phyloP scores from a whole-genome alignment of 1,140 invertebrate genomes.

The Bombus impatiens region DNA sequence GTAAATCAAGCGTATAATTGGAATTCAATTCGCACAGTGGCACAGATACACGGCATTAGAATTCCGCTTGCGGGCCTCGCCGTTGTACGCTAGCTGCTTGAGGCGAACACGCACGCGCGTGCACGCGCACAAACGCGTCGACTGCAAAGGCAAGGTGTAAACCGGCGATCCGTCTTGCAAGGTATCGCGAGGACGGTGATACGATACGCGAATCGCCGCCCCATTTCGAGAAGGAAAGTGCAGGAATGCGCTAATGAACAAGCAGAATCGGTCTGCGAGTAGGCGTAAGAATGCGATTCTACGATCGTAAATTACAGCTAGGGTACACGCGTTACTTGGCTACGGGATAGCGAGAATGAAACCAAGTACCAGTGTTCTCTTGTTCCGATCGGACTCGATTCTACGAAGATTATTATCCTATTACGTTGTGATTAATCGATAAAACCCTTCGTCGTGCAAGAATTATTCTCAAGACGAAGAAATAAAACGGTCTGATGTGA shows the following conservation, averaged over 20 bases:
- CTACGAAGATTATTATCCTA: background rate
- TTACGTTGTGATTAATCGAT: background rate
- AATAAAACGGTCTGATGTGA: background rate
- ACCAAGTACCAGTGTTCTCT: background rate
- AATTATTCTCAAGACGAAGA: background rate
- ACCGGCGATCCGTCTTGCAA: constrained; percentile 24
- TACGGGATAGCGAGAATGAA: background rate
- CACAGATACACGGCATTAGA: constrained; percentile 73
- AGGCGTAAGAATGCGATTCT: constrained; percentile 20
- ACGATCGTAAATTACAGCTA: constrained; percentile 12
- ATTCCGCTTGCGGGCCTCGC: constrained; percentile 60
- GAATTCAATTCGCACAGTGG: constrained; percentile 73
- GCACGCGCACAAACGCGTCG: background rate
- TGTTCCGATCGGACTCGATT: background rate
- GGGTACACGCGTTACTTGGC: background rate
- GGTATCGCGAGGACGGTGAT: background rate
- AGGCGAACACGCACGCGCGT: background rate
- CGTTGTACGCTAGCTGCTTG: constrained; percentile 46
- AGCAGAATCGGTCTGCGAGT: constrained; percentile 20
- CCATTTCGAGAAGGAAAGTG: constrained; percentile 35
- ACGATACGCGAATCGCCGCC: constrained; percentile 20
- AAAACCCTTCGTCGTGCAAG: background rate
- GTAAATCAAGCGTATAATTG: constrained; percentile 71
- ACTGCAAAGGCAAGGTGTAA: background rate
- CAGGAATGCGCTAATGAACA: constrained; percentile 51